Evolutionary conservation across 2,888 invertebrate species (phyloP).

Genomic region (Drosophila macrospina): DNA sequence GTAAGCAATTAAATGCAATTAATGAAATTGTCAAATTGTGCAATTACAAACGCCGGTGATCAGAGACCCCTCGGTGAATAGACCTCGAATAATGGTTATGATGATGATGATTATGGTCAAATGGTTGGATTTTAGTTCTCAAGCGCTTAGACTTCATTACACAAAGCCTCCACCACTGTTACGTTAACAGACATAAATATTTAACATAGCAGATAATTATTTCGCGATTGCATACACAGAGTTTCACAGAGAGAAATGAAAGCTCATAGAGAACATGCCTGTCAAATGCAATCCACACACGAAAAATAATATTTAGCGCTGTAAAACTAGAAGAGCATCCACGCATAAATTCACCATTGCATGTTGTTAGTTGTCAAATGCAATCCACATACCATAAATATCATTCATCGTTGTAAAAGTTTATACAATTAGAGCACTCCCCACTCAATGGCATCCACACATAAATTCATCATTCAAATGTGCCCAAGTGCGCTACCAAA

Average conservation of each 20-base stretch:
- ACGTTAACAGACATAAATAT: background rate
- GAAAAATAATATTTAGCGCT: constrained; percentile 1
- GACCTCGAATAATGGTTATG: constrained; percentile 3
- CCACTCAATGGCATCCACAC: constrained; percentile 18
- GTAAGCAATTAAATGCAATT: constrained; percentile 73
- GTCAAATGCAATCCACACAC: constrained; percentile 13
- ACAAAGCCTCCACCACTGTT: background rate
- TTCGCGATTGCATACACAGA: background rate
- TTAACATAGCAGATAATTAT: constrained; percentile 2
- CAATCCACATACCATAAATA: constrained; percentile 16
- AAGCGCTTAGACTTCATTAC: background rate
- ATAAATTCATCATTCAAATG: constrained; percentile 60
- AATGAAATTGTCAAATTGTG: constrained; percentile 72
- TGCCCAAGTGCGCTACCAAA: constrained; percentile 32
- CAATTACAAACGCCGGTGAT: constrained; percentile 57
- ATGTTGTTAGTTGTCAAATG: background rate
- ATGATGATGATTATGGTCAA: background rate
- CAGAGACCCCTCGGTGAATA: constrained; percentile 1
- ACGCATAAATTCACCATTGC: too few species aligned
- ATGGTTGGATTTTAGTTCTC: constrained; percentile 7
- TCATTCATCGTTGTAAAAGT: constrained; percentile 8
- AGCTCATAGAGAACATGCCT: background rate
- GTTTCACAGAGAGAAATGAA: background rate
- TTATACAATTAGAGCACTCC: background rate
- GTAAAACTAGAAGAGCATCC: background rate